Evolutionary conservation across 2,888 invertebrate genomes (phyloP).

Genomic region (Tenodera sinensis): DNA sequence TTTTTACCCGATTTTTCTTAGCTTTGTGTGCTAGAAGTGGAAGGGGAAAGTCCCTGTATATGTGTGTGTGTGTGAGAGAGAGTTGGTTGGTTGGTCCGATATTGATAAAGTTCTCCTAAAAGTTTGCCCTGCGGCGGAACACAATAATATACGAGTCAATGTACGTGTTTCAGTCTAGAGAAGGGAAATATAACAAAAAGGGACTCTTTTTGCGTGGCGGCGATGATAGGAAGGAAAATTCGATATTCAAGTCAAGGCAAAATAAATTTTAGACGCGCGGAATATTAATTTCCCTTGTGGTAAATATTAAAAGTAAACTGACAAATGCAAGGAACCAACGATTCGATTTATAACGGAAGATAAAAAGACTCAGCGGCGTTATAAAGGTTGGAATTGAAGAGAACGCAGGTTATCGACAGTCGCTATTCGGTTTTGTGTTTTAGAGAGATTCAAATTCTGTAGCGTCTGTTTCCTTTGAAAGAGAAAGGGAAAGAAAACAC

Average conservation of each 20-base stretch:
- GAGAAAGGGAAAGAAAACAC: not conserved
- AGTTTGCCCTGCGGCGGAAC: constrained; percentile 1
- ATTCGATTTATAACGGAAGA: not conserved
- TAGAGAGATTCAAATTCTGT: not conserved
- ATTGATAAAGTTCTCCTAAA: constrained; percentile 11
- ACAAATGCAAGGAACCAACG: not conserved
- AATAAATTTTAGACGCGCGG: not conserved
- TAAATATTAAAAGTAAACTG: not conserved
- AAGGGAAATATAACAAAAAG: not conserved
- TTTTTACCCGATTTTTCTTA: not conserved
- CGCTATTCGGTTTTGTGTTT: not conserved
- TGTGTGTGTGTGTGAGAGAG: not conserved
- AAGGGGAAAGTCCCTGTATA: not conserved
- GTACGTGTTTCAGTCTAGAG: not conserved
- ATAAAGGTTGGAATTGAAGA: not conserved
- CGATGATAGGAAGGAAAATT: not conserved
- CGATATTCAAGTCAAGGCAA: not conserved
- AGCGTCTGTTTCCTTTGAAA: not conserved
- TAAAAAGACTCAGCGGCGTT: not conserved
- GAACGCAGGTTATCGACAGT: not conserved
- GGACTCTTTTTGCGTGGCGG: not conserved
- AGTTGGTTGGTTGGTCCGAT: not conserved
- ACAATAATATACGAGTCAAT: constrained; percentile 5
- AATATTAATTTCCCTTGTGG: not conserved
- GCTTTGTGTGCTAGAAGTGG: not conserved